A percentile compares a stretch with the other conserved stretches of the same genome.
phyloP scores from a whole-genome alignment of 2,113 vertebrate genomes.

The Protobothrops mucrosquamatus region DNA sequence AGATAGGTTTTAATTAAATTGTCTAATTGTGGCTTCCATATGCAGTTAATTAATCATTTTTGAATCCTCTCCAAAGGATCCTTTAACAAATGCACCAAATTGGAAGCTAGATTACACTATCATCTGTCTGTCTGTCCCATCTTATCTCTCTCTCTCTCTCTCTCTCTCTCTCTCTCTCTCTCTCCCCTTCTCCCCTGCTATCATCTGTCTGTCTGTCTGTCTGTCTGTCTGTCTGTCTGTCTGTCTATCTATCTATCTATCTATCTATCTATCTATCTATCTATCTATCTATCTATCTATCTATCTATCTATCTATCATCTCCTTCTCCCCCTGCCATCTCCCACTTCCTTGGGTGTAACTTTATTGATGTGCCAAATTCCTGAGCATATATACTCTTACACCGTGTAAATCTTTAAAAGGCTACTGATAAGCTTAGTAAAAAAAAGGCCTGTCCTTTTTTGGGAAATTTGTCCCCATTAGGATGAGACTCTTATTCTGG shows the following conservation, averaged over 20 bases:
- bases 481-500: background rate
- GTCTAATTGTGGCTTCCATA: background rate
- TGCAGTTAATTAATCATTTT: background rate
- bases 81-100: background rate
- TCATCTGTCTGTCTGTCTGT: background rate
- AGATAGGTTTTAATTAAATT: background rate
- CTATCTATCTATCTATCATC: background rate
- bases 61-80: background rate
- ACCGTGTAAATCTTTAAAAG: background rate
- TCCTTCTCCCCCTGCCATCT: background rate
- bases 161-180: too few relatives aligned
- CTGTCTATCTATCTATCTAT: too few relatives aligned
- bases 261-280: background rate
- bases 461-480: background rate
- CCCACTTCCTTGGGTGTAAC: background rate
- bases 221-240: too few relatives aligned
- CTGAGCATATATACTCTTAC: background rate
- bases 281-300: background rate
- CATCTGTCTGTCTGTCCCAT: background rate
- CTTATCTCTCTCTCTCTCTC: background rate
- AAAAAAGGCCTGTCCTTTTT: background rate
- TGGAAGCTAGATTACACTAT: background rate
- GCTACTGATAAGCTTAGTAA: background rate
- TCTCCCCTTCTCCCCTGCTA: too few relatives aligned
- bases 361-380: background rate